Conservation (phyloP, 2,113 vertebrate species). For the Phodopus roborovskii region DNA sequence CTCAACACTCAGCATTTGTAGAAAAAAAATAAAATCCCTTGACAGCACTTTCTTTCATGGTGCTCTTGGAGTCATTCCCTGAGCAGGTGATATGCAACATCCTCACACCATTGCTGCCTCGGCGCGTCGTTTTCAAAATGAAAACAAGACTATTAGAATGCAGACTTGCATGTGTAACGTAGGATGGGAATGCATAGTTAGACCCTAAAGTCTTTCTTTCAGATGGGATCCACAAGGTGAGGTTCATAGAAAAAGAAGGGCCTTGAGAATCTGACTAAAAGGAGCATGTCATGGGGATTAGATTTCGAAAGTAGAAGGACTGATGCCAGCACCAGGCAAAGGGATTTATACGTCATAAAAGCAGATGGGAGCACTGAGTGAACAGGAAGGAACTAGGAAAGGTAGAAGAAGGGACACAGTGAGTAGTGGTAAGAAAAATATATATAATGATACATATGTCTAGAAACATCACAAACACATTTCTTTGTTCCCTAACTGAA, state of each 20-base stretch:
- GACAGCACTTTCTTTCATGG: constrained; percentile 27
- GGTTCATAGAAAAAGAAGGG: constrained; percentile 33
- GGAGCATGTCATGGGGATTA: constrained; percentile 41
- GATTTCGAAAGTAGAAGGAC: constrained; percentile 63
- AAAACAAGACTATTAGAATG: constrained; percentile 65
- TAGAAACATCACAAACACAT: not conserved
- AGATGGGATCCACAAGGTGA: constrained; percentile 15
- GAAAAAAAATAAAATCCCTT: constrained; percentile 56
- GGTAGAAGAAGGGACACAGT: not conserved
- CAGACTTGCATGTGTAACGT: constrained; percentile 34
- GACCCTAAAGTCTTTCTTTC: constrained; percentile 53
- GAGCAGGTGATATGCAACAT: not conserved
- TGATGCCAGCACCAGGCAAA: not conserved
- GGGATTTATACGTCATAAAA: not conserved
- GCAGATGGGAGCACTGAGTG: not conserved
- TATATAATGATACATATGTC: not conserved
- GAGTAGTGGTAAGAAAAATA: not conserved
- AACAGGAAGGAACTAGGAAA: not conserved
- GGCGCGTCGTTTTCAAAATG: constrained; percentile 53
- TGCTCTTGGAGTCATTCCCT: constrained; percentile 48
- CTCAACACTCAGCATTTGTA: not conserved
- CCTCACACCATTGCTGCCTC: constrained; percentile 25
- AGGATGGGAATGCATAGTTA: not conserved
- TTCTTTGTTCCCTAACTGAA: not conserved
- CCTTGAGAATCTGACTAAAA: constrained; percentile 54